phyloP scores from a whole-genome alignment of 2,888 invertebrate species.

The Margaritifera margaritifera region DNA sequence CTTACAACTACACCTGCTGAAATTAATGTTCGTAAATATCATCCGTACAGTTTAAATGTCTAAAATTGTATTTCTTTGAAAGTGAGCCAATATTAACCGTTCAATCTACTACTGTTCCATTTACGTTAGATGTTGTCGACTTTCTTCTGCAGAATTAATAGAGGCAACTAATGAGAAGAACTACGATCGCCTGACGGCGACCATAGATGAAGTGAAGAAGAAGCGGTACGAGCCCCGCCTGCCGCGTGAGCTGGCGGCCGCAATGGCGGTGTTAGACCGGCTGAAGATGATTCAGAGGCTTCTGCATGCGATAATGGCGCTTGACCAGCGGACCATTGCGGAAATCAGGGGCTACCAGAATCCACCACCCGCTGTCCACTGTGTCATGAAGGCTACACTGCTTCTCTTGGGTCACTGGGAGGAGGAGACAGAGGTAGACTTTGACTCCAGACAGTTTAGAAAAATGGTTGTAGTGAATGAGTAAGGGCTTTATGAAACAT shows the following conservation, averaged over 20 bases:
- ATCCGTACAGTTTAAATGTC: too few relatives aligned
- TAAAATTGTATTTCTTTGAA: too few relatives aligned
- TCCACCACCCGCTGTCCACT: slow-evolving; percentile 64
- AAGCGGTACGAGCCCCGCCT: slow-evolving; percentile 31
- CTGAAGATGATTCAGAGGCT: slow-evolving; percentile 43
- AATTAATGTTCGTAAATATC: too few relatives aligned
- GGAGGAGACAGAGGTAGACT: slow-evolving; percentile 63
- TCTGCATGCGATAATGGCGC: slow-evolving; percentile 48
- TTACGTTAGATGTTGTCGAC: not conserved
- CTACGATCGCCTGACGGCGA: slow-evolving; percentile 36
- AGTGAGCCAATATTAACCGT: too few relatives aligned
- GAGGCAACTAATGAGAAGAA: slow-evolving; percentile 43
- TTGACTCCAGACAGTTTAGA: not conserved
- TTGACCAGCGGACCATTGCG: slow-evolving; percentile 68
- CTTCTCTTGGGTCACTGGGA: slow-evolving; percentile 66
- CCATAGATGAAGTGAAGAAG: slow-evolving; percentile 38
- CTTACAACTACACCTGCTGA: too few relatives aligned
- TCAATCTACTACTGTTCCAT: not conserved
- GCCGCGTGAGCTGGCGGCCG: slow-evolving; percentile 29
- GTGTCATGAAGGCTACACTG: slow-evolving; percentile 67
- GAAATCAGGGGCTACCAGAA: slow-evolving; percentile 63
- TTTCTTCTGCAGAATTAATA: slow-evolving; percentile 27
- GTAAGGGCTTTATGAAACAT: too few relatives aligned
- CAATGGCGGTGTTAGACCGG: slow-evolving; percentile 32
- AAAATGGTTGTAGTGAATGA: not conserved